These are phyloP conservation scores for Eupeodes latifasciatus DNA, from an alignment of 2,888 invertebrate genomes.

Conservation along the genomic window DNA sequence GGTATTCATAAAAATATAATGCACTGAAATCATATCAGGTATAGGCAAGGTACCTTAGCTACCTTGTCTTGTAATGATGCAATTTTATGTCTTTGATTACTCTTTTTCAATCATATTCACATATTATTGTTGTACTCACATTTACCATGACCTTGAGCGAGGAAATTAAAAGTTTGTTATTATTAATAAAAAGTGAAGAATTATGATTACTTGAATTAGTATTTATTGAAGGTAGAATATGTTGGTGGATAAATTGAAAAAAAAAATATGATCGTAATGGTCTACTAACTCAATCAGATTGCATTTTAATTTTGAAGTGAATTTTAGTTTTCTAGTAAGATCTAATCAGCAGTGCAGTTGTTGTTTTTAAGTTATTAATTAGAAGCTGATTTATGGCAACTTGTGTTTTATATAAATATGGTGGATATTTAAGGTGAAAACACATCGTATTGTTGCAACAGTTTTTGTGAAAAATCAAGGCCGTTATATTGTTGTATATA, in stretches of 20 bases:
- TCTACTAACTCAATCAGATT: conserved; percentile 33
- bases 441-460: neutral
- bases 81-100: neutral
- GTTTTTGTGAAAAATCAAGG: neutral
- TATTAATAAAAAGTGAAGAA: neutral
- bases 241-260: neutral
- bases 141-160: conserved; percentile 32
- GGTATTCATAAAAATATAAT: neutral
- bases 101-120: conserved; percentile 17
- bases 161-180: conserved; percentile 15
- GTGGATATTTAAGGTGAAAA: neutral
- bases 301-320: neutral
- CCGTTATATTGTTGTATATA: no score
- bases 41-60: neutral
- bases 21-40: neutral
- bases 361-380: neutral
- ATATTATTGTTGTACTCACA: neutral
- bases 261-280: conserved; percentile 3
- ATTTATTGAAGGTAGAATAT: conserved; percentile 7
- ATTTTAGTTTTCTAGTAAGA: neutral
- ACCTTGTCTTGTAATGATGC: neutral
- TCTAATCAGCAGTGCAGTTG: neutral
- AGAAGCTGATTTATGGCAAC: conserved; percentile 4
- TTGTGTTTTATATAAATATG: neutral
- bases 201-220: neutral